Evolutionary conservation across 1,140 invertebrate genomes (phyloP), one percentile per base, ranked within the genome.

Genomic region (Macrostomum lignano): DNA sequence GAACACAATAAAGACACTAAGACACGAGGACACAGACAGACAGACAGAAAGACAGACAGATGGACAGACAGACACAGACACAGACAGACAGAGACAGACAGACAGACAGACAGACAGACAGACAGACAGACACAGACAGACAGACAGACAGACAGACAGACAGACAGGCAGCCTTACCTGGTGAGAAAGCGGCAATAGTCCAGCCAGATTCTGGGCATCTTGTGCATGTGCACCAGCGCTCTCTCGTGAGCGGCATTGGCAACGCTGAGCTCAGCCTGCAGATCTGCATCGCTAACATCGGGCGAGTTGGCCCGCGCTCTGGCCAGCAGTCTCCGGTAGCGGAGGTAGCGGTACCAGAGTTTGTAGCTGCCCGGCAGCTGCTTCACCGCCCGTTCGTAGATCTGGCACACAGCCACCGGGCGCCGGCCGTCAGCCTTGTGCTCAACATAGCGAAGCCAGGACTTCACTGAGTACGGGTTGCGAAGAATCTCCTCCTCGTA

Each of bases 181-280:
- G n/a, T 74, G 48, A 94, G 66, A 52, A 91, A 77, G 31, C 70
- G 67, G 42, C 79, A 82, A 54, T 93, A 96, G 48, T 94, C 82
- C 57, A 93, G 71, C 88, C 88, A 96, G 39, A 96, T 86, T 41
- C 86, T 63, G 6, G 88, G 88, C 88, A 96, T 96, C 68, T 94
- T 94, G 53, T 96, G 79, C 84, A 98, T 94, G 50, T 91, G 94
- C 0, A 93, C 82, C 2, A 98, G 58, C 2, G 81, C 70, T 41
- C 88, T 62, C 60, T 96, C 88, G 61, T 84, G 93, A 7, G 74
- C 74, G 64, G 82, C 86, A 47, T 86, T 88, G 0, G 88, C 72
- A 65, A 82, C 72, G 60, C 88, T 78, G n/a, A n/a, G n/a, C n/a
- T n/a, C n/a, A n/a, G n/a, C n/a, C n/a, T n/a, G n/a, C n/a, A n/a